Conservation (phyloP, 1,140 invertebrate species). For the Eriosoma lanigerum region DNA sequence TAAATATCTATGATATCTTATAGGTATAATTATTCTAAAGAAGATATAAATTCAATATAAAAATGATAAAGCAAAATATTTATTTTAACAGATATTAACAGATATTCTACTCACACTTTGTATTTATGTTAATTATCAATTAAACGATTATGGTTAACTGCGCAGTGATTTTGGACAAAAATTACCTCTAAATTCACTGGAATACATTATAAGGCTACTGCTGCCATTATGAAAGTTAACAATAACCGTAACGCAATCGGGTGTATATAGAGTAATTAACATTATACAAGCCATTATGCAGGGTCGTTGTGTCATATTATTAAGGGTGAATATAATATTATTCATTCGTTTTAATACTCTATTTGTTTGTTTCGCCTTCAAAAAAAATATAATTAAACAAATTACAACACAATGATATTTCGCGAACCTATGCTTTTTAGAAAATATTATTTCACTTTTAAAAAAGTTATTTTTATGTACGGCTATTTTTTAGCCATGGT, state of each 20-base stretch:
- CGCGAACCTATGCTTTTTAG: not conserved
- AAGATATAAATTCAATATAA: no score
- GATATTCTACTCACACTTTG: no score
- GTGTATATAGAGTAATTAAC: conserved; percentile 6
- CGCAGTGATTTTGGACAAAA: conserved; percentile 6
- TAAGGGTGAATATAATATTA: not conserved
- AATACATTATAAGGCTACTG: not conserved
- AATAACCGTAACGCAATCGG: conserved; percentile 13
- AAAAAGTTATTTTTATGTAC: not conserved
- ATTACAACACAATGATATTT: not conserved
- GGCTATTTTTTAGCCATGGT: not conserved
- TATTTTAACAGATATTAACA: no score
- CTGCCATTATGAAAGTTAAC: not conserved
- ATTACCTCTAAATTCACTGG: not conserved
- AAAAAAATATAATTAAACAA: not conserved
- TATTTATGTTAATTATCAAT: no score
- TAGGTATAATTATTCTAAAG: no score
- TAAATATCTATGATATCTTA: no score
- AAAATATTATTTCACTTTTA: conserved; percentile 1
- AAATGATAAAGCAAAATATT: no score
- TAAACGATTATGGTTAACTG: no score
- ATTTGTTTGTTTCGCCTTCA: not conserved
- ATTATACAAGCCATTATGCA: conserved; percentile 36
- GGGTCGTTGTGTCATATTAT: not conserved
- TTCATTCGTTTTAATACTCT: not conserved